Conservation (phyloP, 2,888 invertebrate species). For the Macrostomum cliftonense region DNA sequence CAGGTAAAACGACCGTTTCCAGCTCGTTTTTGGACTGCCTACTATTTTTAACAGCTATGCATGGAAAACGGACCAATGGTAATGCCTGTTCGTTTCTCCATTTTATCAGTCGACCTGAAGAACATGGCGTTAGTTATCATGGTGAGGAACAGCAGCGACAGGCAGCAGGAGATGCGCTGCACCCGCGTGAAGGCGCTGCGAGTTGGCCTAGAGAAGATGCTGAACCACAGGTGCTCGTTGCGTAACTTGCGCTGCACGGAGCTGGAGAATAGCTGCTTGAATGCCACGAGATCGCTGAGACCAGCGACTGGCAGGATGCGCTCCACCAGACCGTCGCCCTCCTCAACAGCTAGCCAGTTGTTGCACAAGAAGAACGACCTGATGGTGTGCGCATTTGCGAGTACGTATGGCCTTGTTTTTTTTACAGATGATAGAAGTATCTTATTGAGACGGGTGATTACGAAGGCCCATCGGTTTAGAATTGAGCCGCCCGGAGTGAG, state of each 20-base stretch:
- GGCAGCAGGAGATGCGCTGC: slow-evolving; percentile 35
- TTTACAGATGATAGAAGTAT: too few relatives aligned
- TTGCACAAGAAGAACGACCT: slow-evolving; percentile 33
- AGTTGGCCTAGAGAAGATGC: slow-evolving; percentile 33
- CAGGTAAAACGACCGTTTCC: too few relatives aligned
- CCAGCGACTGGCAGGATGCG: slow-evolving; percentile 33
- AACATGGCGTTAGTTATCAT: slow-evolving; percentile 39
- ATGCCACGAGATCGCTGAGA: slow-evolving; percentile 28
- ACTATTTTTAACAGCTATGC: too few relatives aligned
- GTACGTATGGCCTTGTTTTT: too few relatives aligned
- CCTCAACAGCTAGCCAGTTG: slow-evolving; percentile 34
- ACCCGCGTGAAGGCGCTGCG: slow-evolving; percentile 34
- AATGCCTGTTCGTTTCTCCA: too few relatives aligned
- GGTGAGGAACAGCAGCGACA: slow-evolving; percentile 32
- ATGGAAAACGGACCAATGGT: slow-evolving; percentile 4
- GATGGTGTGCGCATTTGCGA: too few relatives aligned
- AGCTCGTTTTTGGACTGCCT: too few relatives aligned
- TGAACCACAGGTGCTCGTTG: slow-evolving; percentile 36
- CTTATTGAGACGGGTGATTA: too few relatives aligned
- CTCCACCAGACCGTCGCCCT: slow-evolving; percentile 35
- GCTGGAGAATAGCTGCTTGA: slow-evolving; percentile 31
- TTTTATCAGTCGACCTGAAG: slow-evolving; percentile 18
- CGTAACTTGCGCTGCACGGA: slow-evolving; percentile 33
- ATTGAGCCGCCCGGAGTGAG: too few relatives aligned
- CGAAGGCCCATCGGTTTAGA: too few relatives aligned